Conservation (phyloP, 2,888 invertebrate genomes). For the Lochmaea capreae region DNA sequence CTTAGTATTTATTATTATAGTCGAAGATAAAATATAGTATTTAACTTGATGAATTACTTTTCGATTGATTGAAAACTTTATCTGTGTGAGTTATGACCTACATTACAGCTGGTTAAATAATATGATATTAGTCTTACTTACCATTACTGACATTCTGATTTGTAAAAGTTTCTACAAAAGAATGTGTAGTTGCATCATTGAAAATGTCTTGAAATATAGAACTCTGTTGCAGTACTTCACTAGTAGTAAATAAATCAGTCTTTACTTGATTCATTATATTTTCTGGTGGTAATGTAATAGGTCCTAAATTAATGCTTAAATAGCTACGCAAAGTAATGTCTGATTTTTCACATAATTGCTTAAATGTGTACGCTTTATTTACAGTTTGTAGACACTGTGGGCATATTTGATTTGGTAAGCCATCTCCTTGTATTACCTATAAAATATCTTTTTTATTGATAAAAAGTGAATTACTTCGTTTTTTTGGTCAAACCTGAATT, state of each 20-base stretch:
- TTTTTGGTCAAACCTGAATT: constrained; percentile 55
- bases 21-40: too few relatives aligned
- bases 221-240: constrained; percentile 60
- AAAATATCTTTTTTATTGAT: constrained; percentile 26
- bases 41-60: too few relatives aligned
- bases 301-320: constrained; percentile 55
- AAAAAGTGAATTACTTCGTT: background rate
- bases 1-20: too few relatives aligned
- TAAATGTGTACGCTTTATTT: constrained; percentile 62
- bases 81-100: too few relatives aligned
- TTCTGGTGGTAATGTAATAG: constrained; percentile 50
- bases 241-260: constrained; percentile 58
- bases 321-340: constrained; percentile 61
- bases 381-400: constrained; percentile 62
- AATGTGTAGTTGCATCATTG: constrained; percentile 60
- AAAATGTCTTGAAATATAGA: constrained; percentile 63
- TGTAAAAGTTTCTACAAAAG: constrained; percentile 61
- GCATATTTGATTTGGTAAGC: constrained; percentile 63
- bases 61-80: too few relatives aligned
- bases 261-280: constrained; percentile 55
- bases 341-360: constrained; percentile 63
- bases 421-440: constrained; percentile 63
- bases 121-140: too few relatives aligned
- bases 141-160: constrained; percentile 58
- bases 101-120: too few relatives aligned